Evolutionary conservation across 2,797 vertebrate species (phyloP).

Genomic region (Phaenicophaeus curvirostris): DNA sequence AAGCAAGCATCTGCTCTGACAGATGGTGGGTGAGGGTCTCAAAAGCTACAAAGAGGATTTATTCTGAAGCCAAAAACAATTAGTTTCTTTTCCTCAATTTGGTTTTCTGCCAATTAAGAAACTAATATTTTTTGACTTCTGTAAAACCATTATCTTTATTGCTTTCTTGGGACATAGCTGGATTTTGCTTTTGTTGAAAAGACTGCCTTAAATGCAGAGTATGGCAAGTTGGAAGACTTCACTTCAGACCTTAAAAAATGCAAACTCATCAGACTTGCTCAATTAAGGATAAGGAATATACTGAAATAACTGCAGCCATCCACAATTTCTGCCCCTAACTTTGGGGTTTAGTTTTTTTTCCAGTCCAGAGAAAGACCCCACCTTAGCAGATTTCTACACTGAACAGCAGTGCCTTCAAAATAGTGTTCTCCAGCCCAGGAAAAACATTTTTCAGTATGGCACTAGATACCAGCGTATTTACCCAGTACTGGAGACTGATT

Average conservation of each 20-base stretch:
- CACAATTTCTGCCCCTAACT: background rate
- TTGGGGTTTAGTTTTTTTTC: background rate
- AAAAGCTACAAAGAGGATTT: background rate
- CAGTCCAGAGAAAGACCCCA: background rate
- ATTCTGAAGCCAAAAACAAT: background rate
- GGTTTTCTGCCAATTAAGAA: constrained; percentile 8
- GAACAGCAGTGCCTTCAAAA: background rate
- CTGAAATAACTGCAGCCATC: background rate
- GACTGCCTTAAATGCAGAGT: background rate
- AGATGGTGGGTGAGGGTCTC: constrained; percentile 36
- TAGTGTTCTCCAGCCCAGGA: background rate
- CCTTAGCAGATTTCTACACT: background rate
- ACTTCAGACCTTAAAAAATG: background rate
- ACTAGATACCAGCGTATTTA: background rate
- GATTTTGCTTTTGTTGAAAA: background rate
- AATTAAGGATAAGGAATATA: background rate
- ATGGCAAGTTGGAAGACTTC: background rate
- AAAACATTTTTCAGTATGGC: background rate
- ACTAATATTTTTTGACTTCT: background rate
- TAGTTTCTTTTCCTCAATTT: background rate
- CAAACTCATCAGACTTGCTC: background rate
- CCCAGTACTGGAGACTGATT: background rate
- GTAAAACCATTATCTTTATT: background rate
- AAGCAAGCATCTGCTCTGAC: constrained; percentile 39
- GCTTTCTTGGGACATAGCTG: background rate